phyloP scores from a whole-genome alignment of 1,140 invertebrate species.

The Panulirus ornatus region DNA sequence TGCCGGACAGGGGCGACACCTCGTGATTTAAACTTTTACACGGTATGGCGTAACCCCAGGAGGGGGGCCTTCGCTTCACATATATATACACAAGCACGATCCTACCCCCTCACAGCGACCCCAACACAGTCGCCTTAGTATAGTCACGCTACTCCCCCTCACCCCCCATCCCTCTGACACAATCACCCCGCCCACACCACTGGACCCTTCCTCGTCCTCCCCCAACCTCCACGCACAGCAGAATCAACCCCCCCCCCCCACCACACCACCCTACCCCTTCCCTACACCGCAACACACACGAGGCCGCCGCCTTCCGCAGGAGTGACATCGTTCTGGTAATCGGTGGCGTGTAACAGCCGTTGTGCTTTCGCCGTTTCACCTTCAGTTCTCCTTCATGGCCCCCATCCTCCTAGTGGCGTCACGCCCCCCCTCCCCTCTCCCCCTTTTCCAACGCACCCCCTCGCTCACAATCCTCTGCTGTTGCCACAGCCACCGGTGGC shows the following conservation, averaged over 20 bases:
- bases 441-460: neutral
- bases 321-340: slow-evolving; percentile 26
- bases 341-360: slow-evolving; percentile 11
- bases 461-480: neutral
- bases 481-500: neutral
- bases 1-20: no score
- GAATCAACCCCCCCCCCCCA: no score
- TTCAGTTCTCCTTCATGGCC: slow-evolving; percentile 43
- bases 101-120: no score
- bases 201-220: neutral
- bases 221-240: neutral
- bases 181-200: no score
- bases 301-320: neutral
- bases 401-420: neutral
- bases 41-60: no score
- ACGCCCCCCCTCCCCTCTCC: neutral
- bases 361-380: slow-evolving; percentile 55
- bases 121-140: no score
- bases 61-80: neutral
- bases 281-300: neutral
- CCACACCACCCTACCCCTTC: neutral
- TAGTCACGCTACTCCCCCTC: neutral
- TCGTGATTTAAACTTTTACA: no score
- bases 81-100: neutral
- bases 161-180: no score